phyloP scores from a whole-genome alignment of 2,797 vertebrate genomes.

The Picus viridis region DNA sequence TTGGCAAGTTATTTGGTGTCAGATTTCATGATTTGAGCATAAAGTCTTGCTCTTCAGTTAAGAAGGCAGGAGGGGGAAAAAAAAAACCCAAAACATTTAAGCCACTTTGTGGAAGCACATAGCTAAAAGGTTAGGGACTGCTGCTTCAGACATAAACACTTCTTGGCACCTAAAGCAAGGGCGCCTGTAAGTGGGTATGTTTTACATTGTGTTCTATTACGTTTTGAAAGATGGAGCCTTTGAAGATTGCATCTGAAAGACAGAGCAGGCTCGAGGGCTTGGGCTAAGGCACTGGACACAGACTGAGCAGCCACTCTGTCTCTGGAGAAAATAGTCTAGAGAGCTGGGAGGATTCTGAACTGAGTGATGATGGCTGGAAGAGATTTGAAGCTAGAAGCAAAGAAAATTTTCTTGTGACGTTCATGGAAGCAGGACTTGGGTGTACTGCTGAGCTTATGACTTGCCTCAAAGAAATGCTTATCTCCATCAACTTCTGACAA shows the following conservation, averaged over 20 bases:
- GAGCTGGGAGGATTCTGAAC: neutral
- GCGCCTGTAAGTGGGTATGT: neutral
- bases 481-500: neutral
- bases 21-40: neutral
- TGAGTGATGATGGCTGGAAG: neutral
- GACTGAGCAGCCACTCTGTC: neutral
- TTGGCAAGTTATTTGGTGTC: neutral
- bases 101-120: neutral
- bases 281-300: neutral
- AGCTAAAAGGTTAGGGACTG: neutral
- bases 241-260: neutral
- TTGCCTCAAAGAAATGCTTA: neutral
- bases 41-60: neutral
- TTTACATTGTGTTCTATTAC: neutral
- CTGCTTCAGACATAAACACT: neutral
- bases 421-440: fast-evolving
- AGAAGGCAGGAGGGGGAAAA: neutral
- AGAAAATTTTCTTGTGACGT: neutral
- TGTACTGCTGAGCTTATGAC: neutral
- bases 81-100: neutral
- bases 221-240: neutral
- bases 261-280: fast-evolving
- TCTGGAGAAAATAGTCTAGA: neutral
- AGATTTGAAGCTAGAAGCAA: neutral
- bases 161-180: neutral